Percentiles rank a stretch among this genome's conserved stretches.
Conservation (phyloP, 1,140 invertebrate genomes). For the Drosophila lacteicornis region DNA sequence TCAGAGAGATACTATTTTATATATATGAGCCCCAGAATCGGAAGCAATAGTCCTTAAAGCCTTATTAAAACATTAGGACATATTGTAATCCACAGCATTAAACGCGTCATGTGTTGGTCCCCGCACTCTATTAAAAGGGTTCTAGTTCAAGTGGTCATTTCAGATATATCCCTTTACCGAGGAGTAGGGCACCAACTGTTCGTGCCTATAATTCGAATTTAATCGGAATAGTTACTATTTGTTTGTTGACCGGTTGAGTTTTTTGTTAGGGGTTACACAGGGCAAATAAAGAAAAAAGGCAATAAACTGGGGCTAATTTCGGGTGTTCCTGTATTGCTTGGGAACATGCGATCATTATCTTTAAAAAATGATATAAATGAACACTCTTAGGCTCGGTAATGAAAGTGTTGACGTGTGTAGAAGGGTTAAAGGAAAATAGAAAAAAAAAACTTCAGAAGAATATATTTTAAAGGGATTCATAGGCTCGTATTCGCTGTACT, state of each 20-base stretch:
- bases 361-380: neutral
- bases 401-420: neutral
- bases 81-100: slow-evolving; percentile 45
- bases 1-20: too few relatives aligned
- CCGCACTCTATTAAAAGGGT: slow-evolving; percentile 36
- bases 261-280: slow-evolving; percentile 23
- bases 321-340: slow-evolving; percentile 23
- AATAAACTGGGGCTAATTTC: slow-evolving; percentile 16
- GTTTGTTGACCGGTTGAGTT: slow-evolving; percentile 44
- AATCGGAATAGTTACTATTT: slow-evolving; percentile 68
- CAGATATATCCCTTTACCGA: slow-evolving; percentile 33
- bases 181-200: slow-evolving; percentile 55
- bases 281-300: slow-evolving; percentile 16
- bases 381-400: neutral
- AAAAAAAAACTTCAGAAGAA: neutral
- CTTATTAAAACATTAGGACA: neutral
- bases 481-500: neutral
- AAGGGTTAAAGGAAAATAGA: slow-evolving; percentile 1
- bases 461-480: neutral
- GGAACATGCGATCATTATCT: slow-evolving; percentile 54
- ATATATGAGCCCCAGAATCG: too few relatives aligned
- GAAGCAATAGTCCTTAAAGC: neutral
- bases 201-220: slow-evolving; percentile 72
- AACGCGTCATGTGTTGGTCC: slow-evolving; percentile 57
- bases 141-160: slow-evolving; percentile 56